Conservation (phyloP, 2,797 vertebrate species). For the Epinephelus awoara region DNA sequence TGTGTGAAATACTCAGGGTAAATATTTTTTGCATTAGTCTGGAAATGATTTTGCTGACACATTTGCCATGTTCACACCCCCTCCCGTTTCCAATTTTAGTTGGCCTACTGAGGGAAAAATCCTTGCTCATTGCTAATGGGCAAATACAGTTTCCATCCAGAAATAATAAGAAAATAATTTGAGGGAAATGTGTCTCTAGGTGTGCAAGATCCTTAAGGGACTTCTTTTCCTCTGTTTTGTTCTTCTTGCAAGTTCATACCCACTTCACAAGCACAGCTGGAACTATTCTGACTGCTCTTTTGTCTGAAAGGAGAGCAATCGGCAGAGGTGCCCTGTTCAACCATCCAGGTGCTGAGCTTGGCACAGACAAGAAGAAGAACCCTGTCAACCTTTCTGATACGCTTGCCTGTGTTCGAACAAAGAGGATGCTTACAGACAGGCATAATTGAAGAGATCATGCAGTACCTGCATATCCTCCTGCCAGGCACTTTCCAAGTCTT, state of each 20-base stretch:
- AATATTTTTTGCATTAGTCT: slow-evolving; percentile 63
- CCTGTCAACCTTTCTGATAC: slow-evolving; percentile 78
- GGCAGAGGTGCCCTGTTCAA: slow-evolving; percentile 71
- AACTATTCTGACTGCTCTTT: slow-evolving; percentile 68
- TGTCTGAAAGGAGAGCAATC: slow-evolving; percentile 66
- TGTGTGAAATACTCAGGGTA: slow-evolving; percentile 57
- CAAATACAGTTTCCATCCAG: slow-evolving; percentile 54
- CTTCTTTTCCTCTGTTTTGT: slow-evolving; percentile 47
- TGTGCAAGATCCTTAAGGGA: slow-evolving; percentile 56
- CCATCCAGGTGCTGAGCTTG: slow-evolving; percentile 79
- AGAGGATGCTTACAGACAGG: slow-evolving; percentile 74
- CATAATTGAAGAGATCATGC: slow-evolving; percentile 78
- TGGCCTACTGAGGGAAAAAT: slow-evolving; percentile 37
- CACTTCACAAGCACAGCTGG: slow-evolving; percentile 67
- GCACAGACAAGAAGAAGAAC: slow-evolving; percentile 72
- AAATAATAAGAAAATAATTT: slow-evolving; percentile 66
- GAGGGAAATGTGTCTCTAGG: slow-evolving; percentile 62
- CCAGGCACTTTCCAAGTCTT: slow-evolving; percentile 74
- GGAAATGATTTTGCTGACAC: slow-evolving; percentile 62
- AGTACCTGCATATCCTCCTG: slow-evolving; percentile 77
- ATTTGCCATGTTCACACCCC: slow-evolving; percentile 40
- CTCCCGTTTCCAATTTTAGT: slow-evolving; percentile 35
- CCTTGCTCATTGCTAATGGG: slow-evolving; percentile 41
- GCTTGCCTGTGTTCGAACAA: slow-evolving; percentile 74
- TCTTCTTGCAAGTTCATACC: slow-evolving; percentile 50